Evolutionary conservation across 2,888 invertebrate genomes (phyloP), one percentile per base, ranked within the genome.

Genomic region (Dryobotodes eremita): DNA sequence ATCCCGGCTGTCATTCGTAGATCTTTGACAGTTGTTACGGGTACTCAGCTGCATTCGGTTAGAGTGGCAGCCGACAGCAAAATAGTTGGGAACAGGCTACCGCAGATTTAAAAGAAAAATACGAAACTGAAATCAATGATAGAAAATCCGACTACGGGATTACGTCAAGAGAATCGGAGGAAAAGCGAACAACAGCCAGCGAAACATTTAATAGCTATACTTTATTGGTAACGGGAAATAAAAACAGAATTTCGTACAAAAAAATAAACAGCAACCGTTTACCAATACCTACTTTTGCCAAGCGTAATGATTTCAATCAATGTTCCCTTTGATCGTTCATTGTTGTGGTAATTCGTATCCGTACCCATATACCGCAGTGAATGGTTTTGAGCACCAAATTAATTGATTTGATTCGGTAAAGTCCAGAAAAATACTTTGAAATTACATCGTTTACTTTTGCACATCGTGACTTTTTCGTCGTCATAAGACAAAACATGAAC

Each of bases 161-260:
- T 46, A 64, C 31, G 31, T 46, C 42, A n/a, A n/a, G 13, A 50
- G 26, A 66, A 50, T 79, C 17, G 23, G 17, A 55, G n/a, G 46
- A 65, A 75, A 79, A 78, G 10, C 17, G 13, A 50, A 23, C 23
- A 17, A 50, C 76, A 75, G 10, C 20, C 15, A 15, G 20, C 5
- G 2, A 15, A 42, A 75, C 11, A 53, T 72, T 53, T 15, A 7
- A 20, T 42, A 42, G 3, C n/a, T 71, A 6, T 50, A 10, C 5
- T 72, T 48, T 26, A 31, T 65, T 36, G 20, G 15, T 10, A 26
- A 42, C 5, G 20, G 20, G n/a, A 69, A 73, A 26, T n/a, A 50
- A 59, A 36, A 46, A 50, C 20, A 8, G 11, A 20, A 72, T n/a
- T n/a, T 42, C 8, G 23, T 15, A 23, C 23, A 17, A 36, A 3